Base-by-base conservation (phyloP, 2,113 vertebrate genomes). In the Proterorhinus semilunaris region DNA sequence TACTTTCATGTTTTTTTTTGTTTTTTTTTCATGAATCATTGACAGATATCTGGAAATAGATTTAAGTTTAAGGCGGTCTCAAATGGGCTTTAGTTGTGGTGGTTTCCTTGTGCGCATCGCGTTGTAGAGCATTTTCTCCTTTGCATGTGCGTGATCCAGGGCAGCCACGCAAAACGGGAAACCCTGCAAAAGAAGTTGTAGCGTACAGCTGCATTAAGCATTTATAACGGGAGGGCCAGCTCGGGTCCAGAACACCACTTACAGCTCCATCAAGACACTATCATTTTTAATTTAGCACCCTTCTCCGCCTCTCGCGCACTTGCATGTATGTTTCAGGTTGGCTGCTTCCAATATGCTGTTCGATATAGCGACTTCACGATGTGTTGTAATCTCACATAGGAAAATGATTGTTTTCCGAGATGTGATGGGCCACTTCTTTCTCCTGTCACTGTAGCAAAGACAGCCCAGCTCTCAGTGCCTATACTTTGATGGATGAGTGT, bases 281-380 rank as follows among this genome's bases (percentile, higher is more conserved):
- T 91, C 84, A 91, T 92, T 91, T 89, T 88, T 91, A 90, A 90
- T 92, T 92, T 85, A 91, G 81, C 83, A 83, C 81, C 86, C 75
- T 76, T 76, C 79, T 67, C 75, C 68, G 52, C 72, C 72, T 85
- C 57, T 66, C 59, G 66, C 69, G 51, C 57, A 27, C 84, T 90
- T 36, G 15, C 79, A 87, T 91, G 81, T 81, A 87, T 87, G 85
- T 87, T 91, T 89, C 66, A 91, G 75, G 57, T 77, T 71, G 76
- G 76, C 63, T 72, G 49, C 69, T 80, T 64, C 54, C 17, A 58
- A 66, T 15, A n/a, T 7, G 53, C 74, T 71, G 61, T 43, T 71
- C 47, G 5, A 10, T 43, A 43, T 43, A 43, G 59, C 77, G 70
- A 54, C 36, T 71, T 65, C 8, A 66, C 27, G 3, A 5, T 36